Percentiles rank a stretch among this genome's conserved stretches.
These are phyloP conservation scores for Zaprionus lachaisei DNA, from an alignment of 1,140 invertebrate genomes.

Conservation along the genomic window DNA sequence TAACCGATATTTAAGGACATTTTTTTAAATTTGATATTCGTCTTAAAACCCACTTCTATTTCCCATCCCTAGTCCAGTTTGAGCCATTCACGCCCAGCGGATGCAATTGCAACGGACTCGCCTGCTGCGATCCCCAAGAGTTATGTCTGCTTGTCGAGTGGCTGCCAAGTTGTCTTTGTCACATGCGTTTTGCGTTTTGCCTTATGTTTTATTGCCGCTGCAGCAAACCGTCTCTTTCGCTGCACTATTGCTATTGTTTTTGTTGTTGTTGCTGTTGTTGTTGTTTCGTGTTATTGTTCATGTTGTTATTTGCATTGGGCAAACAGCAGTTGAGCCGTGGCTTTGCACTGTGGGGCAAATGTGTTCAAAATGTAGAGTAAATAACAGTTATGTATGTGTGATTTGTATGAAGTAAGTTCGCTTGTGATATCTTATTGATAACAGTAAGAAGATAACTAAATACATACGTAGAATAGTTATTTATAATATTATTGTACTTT, in stretches of 20 bases:
- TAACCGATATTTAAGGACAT: too few species aligned
- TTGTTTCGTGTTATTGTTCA: constrained; percentile 28
- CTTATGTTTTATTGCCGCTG: constrained; percentile 48
- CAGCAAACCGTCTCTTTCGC: neutral
- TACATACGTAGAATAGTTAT: neutral
- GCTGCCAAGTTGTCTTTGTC: constrained; percentile 73
- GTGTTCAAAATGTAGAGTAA: constrained; percentile 12
- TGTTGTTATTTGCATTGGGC: constrained; percentile 68
- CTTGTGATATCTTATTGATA: neutral
- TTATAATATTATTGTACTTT: too few species aligned
- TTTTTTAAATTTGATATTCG: too few species aligned
- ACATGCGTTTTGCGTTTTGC: constrained; percentile 47
- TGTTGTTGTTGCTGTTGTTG: neutral
- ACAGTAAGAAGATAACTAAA: neutral
- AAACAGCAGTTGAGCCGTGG: constrained; percentile 57
- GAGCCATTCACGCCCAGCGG: constrained; percentile 45
- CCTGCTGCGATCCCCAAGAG: neutral
- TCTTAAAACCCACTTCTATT: too few species aligned
- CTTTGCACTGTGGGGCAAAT: constrained; percentile 46
- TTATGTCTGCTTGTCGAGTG: constrained; percentile 22
- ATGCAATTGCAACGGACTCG: constrained; percentile 57
- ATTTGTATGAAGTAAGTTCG: neutral
- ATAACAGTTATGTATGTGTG: neutral
- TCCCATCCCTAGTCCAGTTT: neutral
- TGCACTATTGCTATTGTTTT: constrained; percentile 1